Evolutionary conservation across 2,113 vertebrate genomes (phyloP).

Genomic region (Craseonycteris thonglongyai): DNA sequence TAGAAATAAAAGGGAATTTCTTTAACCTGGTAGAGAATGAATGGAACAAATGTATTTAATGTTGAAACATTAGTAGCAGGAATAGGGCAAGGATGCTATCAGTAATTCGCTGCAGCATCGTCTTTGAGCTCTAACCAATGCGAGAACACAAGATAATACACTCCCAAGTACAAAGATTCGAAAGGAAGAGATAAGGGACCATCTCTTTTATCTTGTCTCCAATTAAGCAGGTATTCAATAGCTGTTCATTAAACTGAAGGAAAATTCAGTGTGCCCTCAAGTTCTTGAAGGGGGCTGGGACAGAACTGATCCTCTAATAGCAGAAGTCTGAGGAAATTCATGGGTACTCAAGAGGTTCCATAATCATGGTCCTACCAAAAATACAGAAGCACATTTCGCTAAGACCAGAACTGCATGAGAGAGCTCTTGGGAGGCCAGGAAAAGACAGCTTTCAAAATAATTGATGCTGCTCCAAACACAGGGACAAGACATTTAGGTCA

Average conservation of each 20-base stretch:
- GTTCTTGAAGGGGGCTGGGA: not conserved
- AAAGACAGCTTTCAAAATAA: not conserved
- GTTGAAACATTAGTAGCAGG: not conserved
- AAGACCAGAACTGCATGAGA: not conserved
- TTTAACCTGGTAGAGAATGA: not conserved
- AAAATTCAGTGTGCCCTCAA: not conserved
- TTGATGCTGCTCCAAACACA: not conserved
- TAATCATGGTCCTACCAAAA: not conserved
- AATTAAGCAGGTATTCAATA: not conserved
- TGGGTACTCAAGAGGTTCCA: not conserved
- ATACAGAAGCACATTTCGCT: not conserved
- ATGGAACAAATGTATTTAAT: not conserved
- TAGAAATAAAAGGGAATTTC: not conserved
- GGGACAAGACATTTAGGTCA: not conserved
- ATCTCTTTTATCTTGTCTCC: not conserved
- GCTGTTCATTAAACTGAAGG: not conserved
- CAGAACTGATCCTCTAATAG: not conserved
- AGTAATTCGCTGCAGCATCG: not conserved
- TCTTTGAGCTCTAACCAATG: not conserved
- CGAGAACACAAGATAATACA: conserved; percentile 1
- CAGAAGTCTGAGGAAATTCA: not conserved
- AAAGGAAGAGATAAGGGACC: not conserved
- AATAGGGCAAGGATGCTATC: not conserved
- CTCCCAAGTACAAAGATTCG: not conserved
- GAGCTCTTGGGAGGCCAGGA: not conserved